Evolutionary conservation across 2,113 vertebrate genomes (phyloP).

Genomic region (Erinaceus europaeus): DNA sequence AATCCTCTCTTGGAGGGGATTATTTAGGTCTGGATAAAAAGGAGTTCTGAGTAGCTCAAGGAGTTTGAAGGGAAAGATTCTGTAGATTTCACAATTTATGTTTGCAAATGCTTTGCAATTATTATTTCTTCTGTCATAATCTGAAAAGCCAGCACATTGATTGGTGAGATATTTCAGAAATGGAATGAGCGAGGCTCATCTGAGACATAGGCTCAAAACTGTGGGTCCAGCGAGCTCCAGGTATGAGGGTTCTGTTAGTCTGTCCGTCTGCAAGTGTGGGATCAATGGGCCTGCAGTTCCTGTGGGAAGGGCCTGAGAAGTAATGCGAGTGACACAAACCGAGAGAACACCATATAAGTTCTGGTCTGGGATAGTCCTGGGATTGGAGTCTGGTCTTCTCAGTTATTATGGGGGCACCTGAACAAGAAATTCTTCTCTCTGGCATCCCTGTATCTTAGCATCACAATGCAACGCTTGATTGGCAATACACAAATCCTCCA

Average conservation of each 20-base stretch:
- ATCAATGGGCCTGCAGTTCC: not conserved
- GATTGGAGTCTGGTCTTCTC: not conserved
- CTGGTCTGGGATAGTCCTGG: not conserved
- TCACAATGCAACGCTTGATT: not conserved
- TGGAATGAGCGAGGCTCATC: not conserved
- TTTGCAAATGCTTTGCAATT: not conserved
- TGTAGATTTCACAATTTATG: not conserved
- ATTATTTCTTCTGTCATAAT: not conserved
- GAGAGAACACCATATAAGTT: not conserved
- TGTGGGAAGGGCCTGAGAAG: not conserved
- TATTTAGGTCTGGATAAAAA: conserved; percentile 23
- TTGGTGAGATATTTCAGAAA: not conserved
- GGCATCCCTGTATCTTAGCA: not conserved
- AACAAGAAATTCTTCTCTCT: not conserved
- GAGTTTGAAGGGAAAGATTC: conserved; percentile 14
- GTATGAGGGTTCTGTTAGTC: not conserved
- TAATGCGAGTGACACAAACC: not conserved
- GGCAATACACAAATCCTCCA: not conserved
- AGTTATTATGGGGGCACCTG: not conserved
- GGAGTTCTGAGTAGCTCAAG: not conserved
- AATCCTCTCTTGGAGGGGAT: not conserved
- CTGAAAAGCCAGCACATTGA: not conserved
- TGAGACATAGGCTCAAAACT: not conserved
- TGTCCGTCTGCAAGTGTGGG: not conserved
- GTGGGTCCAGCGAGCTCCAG: not conserved